Conservation (phyloP, 2,888 invertebrate genomes). For the Protophormia terraenovae region DNA sequence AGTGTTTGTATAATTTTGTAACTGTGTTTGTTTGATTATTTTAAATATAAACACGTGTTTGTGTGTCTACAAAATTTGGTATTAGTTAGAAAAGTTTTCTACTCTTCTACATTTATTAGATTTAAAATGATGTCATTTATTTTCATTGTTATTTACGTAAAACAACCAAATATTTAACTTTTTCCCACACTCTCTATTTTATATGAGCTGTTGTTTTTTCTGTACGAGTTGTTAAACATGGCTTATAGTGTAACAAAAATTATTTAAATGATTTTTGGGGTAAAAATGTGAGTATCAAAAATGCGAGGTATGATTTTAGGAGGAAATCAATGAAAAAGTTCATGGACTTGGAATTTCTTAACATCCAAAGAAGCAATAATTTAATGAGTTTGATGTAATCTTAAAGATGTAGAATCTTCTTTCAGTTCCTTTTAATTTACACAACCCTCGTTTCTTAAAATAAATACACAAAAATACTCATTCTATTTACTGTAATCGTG, state of each 20-base stretch:
- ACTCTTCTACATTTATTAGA: slow-evolving; percentile 35
- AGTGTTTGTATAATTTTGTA: neutral
- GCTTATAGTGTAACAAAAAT: slow-evolving; percentile 12
- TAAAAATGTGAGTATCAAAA: neutral
- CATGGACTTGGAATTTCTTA: neutral
- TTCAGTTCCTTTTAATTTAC: too few species aligned
- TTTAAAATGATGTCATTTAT: slow-evolving; percentile 57
- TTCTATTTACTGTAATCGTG: neutral
- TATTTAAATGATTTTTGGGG: neutral
- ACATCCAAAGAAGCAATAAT: too few species aligned
- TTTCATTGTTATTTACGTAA: slow-evolving; percentile 47
- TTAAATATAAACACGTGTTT: neutral
- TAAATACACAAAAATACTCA: neutral
- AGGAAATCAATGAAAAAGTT: too few species aligned
- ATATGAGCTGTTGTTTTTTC: neutral
- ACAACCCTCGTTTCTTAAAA: neutral
- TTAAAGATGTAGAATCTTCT: too few species aligned
- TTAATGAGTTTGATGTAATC: too few species aligned
- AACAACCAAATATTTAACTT: slow-evolving; percentile 13
- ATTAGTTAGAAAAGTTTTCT: neutral
- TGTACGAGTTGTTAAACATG: neutral
- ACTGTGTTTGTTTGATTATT: neutral
- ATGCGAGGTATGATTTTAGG: neutral
- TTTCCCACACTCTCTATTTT: neutral
- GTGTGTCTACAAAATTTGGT: neutral